A percentile compares a stretch with the other conserved stretches of the same genome.
phyloP scores from a whole-genome alignment of 2,797 vertebrate genomes.

The Kryptopterus vitreolus region DNA sequence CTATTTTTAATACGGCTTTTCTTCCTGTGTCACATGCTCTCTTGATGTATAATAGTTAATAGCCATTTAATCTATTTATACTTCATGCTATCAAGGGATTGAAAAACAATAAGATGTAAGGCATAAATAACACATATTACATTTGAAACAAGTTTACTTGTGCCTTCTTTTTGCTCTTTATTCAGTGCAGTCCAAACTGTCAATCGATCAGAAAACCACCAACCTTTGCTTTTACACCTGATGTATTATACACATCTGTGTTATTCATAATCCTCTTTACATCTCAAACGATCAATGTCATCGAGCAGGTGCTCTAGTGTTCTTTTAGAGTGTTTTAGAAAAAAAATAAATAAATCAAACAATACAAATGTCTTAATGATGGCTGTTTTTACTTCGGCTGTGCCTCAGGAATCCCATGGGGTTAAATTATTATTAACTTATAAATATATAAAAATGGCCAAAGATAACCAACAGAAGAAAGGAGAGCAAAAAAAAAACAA shows the following conservation, averaged over 20 bases:
- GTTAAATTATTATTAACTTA: not conserved
- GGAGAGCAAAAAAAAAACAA: not conserved
- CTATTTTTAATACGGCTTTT: not conserved
- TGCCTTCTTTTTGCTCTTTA: not conserved
- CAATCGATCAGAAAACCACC: not conserved
- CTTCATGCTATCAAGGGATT: no score
- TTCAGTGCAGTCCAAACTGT: not conserved
- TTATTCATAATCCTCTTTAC: not conserved
- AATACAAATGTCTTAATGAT: slow-evolving; percentile 15
- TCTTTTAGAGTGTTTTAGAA: not conserved
- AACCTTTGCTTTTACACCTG: not conserved
- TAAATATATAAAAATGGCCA: slow-evolving; percentile 20
- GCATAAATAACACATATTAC: not conserved
- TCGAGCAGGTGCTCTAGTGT: not conserved
- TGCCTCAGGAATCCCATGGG: slow-evolving; percentile 12
- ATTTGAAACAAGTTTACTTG: not conserved
- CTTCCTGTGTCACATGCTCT: not conserved
- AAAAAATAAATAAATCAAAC: not conserved
- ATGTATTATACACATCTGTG: not conserved
- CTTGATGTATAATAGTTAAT: not conserved
- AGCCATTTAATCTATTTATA: not conserved
- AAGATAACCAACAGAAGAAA: not conserved
- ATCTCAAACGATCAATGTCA: not conserved
- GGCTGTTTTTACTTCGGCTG: slow-evolving; percentile 5
- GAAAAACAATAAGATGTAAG: not conserved